These are phyloP conservation scores for Phalanger gymnotis DNA, from an alignment of 2,797 vertebrate species.

Conservation along the genomic window DNA sequence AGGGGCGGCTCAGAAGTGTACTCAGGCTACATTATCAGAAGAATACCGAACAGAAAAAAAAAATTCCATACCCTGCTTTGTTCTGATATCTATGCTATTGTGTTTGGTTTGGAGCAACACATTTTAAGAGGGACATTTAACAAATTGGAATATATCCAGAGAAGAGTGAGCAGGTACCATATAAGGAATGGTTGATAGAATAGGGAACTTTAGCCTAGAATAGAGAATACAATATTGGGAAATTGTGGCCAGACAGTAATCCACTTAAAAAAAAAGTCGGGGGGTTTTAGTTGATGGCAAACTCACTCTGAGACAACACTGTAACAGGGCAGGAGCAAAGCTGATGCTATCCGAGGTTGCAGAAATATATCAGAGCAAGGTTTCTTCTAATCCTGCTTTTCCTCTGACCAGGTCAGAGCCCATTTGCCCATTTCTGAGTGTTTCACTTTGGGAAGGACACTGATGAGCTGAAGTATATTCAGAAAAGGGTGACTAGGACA, in stretches of 20 bases:
- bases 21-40: not conserved
- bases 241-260: not conserved
- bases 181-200: not conserved
- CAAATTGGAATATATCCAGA: not conserved
- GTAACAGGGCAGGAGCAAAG: not conserved
- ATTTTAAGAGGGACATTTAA: not conserved
- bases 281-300: not conserved
- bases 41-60: not conserved
- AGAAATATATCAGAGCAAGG: not conserved
- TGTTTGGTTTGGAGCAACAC: not conserved
- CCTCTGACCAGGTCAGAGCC: not conserved
- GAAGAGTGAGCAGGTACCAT: not conserved
- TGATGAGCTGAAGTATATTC: not conserved
- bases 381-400: not conserved
- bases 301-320: not conserved
- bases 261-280: not conserved
- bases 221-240: not conserved
- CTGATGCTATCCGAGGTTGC: not conserved
- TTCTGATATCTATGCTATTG: not conserved
- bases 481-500: not conserved
- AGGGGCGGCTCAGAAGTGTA: not conserved
- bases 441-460: not conserved
- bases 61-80: not conserved
- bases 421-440: not conserved
- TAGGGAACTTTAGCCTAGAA: not conserved